Conservation (phyloP, 2,888 invertebrate species). For the Andrena haemorrhoa region DNA sequence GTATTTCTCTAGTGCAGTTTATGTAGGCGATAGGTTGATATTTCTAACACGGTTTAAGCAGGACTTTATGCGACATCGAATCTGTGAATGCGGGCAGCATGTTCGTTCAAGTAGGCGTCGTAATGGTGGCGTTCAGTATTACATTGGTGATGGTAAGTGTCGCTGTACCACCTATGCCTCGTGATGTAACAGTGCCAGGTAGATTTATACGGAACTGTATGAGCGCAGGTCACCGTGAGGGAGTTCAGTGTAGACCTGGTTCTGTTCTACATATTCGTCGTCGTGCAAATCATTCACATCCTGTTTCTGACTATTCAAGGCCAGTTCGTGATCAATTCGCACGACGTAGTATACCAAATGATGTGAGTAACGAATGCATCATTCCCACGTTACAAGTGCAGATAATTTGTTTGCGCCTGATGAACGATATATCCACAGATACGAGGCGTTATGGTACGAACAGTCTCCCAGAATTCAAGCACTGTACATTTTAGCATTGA, state of each 20-base stretch:
- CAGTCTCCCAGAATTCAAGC: neutral
- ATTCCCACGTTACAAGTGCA: neutral
- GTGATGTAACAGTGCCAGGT: neutral
- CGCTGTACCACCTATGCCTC: neutral
- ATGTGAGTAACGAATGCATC: neutral
- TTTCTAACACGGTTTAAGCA: neutral
- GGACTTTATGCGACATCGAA: neutral
- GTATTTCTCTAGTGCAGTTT: neutral
- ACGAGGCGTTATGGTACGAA: neutral
- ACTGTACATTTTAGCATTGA: constrained; percentile 6
- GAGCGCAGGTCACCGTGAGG: neutral
- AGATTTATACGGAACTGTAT: neutral
- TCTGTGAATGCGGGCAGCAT: neutral
- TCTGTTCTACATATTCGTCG: neutral
- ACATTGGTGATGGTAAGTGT: constrained; percentile 8
- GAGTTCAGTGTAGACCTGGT: neutral
- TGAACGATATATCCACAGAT: neutral
- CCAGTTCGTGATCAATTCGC: constrained; percentile 2
- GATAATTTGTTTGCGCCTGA: neutral
- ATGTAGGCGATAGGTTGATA: too few relatives aligned
- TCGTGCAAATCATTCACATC: constrained; percentile 9
- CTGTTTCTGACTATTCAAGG: constrained; percentile 16
- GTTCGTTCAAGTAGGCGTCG: constrained; percentile 7
- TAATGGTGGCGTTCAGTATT: neutral
- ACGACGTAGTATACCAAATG: neutral